Conservation (phyloP, 2,113 vertebrate species). For the Pholis gunnellus region DNA sequence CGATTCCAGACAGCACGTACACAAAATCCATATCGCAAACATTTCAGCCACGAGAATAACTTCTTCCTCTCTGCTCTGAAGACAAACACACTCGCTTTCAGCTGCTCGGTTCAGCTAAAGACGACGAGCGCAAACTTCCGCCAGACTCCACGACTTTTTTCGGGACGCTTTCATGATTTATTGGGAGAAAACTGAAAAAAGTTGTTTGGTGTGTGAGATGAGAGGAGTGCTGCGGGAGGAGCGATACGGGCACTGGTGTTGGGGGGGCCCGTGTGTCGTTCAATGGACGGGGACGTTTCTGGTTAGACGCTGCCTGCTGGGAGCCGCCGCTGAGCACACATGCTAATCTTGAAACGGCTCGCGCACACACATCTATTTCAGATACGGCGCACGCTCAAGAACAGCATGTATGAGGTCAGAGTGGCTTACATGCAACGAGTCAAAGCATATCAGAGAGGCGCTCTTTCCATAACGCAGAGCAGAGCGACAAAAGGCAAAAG, state of each 20-base stretch:
- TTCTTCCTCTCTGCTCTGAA: slow-evolving; percentile 39
- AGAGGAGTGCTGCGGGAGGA: slow-evolving; percentile 39
- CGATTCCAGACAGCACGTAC: slow-evolving; percentile 58
- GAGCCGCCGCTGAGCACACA: slow-evolving; percentile 16
- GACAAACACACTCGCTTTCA: slow-evolving; percentile 41
- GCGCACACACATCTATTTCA: slow-evolving; percentile 10
- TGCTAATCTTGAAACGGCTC: slow-evolving; percentile 52
- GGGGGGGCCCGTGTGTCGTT: slow-evolving; percentile 33
- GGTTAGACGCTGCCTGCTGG: slow-evolving; percentile 44
- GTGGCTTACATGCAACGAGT: slow-evolving; percentile 28
- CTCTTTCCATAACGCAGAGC: slow-evolving; percentile 24
- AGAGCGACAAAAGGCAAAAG: slow-evolving; percentile 6
- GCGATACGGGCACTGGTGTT: slow-evolving; percentile 42
- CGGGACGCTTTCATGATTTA: slow-evolving; percentile 52
- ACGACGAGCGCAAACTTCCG: slow-evolving; percentile 50
- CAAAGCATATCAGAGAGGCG: slow-evolving; percentile 28
- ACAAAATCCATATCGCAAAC: slow-evolving; percentile 64
- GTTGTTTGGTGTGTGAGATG: slow-evolving; percentile 49
- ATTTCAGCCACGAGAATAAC: slow-evolving; percentile 52
- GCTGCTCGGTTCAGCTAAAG: slow-evolving; percentile 34
- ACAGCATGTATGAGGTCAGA: slow-evolving; percentile 34
- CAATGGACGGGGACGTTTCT: slow-evolving; percentile 20
- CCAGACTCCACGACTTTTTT: slow-evolving; percentile 34
- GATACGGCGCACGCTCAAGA: not conserved
- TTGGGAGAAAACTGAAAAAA: slow-evolving; percentile 27